Conservation (phyloP, 2,888 invertebrate species). For the Pterobdella sp. region DNA sequence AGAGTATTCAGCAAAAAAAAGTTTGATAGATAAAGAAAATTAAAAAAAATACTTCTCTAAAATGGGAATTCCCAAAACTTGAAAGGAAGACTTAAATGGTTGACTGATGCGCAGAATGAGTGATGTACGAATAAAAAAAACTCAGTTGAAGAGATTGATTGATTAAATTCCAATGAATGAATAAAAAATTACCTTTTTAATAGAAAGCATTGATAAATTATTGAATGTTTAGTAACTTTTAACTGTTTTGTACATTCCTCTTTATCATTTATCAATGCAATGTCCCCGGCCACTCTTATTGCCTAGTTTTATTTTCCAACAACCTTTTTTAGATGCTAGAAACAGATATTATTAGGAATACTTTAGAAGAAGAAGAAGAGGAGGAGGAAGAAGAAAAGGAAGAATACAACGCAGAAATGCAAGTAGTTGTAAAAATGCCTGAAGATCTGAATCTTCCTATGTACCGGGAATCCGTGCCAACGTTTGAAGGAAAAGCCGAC, state of each 20-base stretch:
- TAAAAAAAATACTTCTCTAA: no score
- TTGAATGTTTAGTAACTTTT: not conserved
- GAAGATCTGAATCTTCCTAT: constrained; percentile 16
- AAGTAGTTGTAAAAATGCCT: not conserved
- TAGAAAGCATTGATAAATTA: not conserved
- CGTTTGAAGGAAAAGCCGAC: not conserved
- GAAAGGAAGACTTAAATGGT: no score
- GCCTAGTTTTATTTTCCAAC: not conserved
- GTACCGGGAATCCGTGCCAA: not conserved
- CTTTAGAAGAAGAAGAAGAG: not conserved
- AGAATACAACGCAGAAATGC: not conserved
- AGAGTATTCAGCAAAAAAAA: no score
- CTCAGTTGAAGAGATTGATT: no score
- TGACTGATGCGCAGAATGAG: no score
- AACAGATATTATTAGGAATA: not conserved
- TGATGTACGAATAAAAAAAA: no score
- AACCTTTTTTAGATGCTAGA: not conserved
- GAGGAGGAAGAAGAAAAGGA: constrained; percentile 9
- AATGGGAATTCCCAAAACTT: no score
- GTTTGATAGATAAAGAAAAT: no score
- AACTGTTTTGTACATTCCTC: not conserved
- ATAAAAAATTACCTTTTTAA: not conserved
- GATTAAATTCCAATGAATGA: not conserved
- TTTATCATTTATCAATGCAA: not conserved
- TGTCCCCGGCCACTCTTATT: no score